Percentiles rank a stretch among this genome's conserved stretches.
These are phyloP conservation scores for Andrena praecox DNA, from an alignment of 2,888 invertebrate species.

Conservation along the genomic window DNA sequence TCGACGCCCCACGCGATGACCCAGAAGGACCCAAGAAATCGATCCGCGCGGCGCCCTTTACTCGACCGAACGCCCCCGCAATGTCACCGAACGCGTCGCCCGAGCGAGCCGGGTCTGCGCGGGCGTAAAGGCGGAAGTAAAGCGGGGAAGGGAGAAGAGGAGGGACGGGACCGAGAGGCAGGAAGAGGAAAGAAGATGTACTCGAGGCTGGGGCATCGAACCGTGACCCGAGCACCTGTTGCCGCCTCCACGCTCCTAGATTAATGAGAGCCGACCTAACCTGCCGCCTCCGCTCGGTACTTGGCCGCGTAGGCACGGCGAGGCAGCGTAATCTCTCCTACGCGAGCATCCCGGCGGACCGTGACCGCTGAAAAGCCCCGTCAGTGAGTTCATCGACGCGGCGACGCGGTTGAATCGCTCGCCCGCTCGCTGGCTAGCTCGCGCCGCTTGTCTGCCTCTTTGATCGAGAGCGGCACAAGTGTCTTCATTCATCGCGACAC, in stretches of 20 bases:
- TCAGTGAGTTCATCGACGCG: constrained; percentile 54
- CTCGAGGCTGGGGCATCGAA: constrained; percentile 78
- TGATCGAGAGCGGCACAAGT: constrained; percentile 46
- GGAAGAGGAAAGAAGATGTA: constrained; percentile 47
- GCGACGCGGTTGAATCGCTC: constrained; percentile 32
- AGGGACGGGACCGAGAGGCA: constrained; percentile 28
- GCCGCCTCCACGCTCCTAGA: constrained; percentile 77
- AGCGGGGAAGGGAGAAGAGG: neutral
- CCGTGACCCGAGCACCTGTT: constrained; percentile 83
- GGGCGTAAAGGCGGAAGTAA: constrained; percentile 32
- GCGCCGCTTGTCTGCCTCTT: constrained; percentile 36
- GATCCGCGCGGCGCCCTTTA: neutral
- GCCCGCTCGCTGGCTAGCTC: neutral
- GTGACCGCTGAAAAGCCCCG: constrained; percentile 49
- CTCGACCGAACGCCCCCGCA: neutral
- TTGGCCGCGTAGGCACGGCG: constrained; percentile 42
- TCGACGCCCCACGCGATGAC: no score
- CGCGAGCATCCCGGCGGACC: constrained; percentile 38
- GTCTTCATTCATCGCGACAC: constrained; percentile 47
- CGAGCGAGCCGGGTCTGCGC: constrained; percentile 6
- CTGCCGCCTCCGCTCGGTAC: constrained; percentile 64
- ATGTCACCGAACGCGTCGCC: neutral
- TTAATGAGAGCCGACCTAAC: constrained; percentile 71
- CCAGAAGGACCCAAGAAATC: neutral
- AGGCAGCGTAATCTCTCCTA: constrained; percentile 40